Evolutionary conservation across 2,797 vertebrate species (phyloP), one percentile per base, ranked within the genome.

Genomic region (Pristis pectinata): DNA sequence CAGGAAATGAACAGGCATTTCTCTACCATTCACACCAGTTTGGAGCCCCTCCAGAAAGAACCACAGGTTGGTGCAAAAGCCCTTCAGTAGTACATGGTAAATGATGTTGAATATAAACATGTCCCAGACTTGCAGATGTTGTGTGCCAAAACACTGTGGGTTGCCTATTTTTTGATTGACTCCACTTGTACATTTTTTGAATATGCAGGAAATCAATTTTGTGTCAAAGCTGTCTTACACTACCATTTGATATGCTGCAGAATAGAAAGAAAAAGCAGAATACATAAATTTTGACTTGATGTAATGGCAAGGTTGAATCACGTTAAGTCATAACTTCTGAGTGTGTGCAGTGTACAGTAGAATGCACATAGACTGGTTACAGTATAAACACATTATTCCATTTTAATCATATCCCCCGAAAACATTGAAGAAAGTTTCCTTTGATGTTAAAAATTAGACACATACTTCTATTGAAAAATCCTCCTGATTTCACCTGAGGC

Each of bases 61-160:
- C 37, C 2, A 72, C 41, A 93, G 64, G 37, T 22, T 37, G 93
- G 17, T 87, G 49, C 13, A n/a, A 91, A 30, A 10, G 37, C 30
- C 70, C 89, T 83, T 89, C 37, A 94, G 44, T 67, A 19, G 53
- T 37, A 76, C 27, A 34, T 87, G 82, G 89, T 56, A 37, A 89
- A 94, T 94, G 64, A 94, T 44, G 82, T 56, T 49, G 13, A 91
- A 74, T 85, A 94, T 67, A 34, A 74, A 59, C 49, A 13, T 91
- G 94, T 94, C 72, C 59, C 92, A 74, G 92, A 34, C 93, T 93
- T 93, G 92, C 37, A 93, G 67, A 53, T 74, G 70, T 94, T 94
- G 76, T 24, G 37, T 94, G 85, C 94, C 72, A 94, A 94, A 91
- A 94, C 82, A 77, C 94, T 59, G 85, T 53, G 49, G 94, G 82